These are phyloP conservation scores for Galagoides demidoff DNA, from an alignment of 2,797 vertebrate species.

Conservation along the genomic window DNA sequence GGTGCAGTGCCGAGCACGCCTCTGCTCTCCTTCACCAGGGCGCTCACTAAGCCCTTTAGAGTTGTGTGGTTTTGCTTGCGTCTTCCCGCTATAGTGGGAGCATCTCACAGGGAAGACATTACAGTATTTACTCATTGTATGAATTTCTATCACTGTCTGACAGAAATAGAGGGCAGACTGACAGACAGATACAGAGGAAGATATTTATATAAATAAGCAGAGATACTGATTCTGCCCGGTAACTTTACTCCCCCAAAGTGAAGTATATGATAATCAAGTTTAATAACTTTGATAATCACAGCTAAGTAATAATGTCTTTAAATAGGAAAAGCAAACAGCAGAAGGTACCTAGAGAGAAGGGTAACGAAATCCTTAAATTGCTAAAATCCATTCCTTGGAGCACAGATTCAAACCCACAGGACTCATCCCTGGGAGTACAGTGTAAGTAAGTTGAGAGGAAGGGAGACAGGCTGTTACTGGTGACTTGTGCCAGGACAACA, in stretches of 20 bases:
- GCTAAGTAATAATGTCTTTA: conserved; percentile 38
- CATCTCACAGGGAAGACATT: not conserved
- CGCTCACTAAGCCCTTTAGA: not conserved
- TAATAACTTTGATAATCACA: conserved; percentile 33
- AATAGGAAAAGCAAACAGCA: conserved; percentile 36
- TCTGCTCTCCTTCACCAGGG: not conserved
- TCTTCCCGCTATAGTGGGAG: conserved; percentile 7
- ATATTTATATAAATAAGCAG: no score
- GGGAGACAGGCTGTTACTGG: not conserved
- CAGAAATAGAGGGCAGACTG: not conserved
- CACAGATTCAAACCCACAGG: not conserved
- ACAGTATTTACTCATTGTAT: not conserved
- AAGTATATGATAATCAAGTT: conserved; percentile 4
- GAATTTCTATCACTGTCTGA: not conserved
- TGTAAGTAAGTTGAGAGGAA: no score
- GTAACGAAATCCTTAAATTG: conserved; percentile 20
- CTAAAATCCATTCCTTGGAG: not conserved
- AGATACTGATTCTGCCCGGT: not conserved
- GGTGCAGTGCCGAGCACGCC: not conserved
- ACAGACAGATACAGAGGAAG: not conserved
- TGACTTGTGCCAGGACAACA: not conserved
- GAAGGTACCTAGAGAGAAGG: not conserved
- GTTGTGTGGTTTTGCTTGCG: not conserved
- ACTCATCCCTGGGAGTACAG: not conserved
- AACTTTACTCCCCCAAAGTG: not conserved